Conservation (phyloP, 1,140 invertebrate species). For the Panulirus ornatus region DNA sequence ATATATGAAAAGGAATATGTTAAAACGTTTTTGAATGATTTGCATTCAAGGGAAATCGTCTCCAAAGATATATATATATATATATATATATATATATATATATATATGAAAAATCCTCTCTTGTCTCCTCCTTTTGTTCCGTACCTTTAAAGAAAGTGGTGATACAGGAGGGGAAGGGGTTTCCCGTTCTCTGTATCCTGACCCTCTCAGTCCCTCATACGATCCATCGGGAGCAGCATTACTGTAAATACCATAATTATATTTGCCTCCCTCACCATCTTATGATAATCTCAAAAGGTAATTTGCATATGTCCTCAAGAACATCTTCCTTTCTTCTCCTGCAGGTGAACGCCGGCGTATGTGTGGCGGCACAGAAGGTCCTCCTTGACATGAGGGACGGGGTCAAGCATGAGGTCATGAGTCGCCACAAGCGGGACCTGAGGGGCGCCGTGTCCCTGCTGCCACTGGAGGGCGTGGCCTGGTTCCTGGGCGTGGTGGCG, state of each 20-base stretch:
- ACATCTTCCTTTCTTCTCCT: neutral
- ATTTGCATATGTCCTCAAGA: neutral
- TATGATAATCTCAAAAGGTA: neutral
- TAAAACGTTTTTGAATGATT: no score
- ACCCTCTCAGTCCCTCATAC: neutral
- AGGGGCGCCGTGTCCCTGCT: constrained; percentile 55
- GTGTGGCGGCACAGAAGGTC: constrained; percentile 59
- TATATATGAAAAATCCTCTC: no score
- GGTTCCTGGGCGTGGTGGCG: constrained; percentile 60
- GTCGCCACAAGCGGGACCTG: constrained; percentile 40
- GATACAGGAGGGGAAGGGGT: no score
- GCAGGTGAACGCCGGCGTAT: constrained; percentile 63
- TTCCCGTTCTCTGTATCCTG: no score
- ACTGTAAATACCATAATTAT: neutral
- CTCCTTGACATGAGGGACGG: constrained; percentile 51
- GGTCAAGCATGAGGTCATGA: constrained; percentile 53
- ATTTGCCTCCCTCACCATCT: neutral
- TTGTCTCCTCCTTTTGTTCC: no score
- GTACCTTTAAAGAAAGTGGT: no score
- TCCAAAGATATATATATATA: no score
- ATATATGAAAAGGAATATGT: no score
- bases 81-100: no score
- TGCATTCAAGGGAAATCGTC: no score
- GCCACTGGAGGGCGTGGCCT: constrained; percentile 53
- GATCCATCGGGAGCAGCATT: no score